Conservation (phyloP, 1,140 invertebrate genomes). For the Hylyphantes graminicola region DNA sequence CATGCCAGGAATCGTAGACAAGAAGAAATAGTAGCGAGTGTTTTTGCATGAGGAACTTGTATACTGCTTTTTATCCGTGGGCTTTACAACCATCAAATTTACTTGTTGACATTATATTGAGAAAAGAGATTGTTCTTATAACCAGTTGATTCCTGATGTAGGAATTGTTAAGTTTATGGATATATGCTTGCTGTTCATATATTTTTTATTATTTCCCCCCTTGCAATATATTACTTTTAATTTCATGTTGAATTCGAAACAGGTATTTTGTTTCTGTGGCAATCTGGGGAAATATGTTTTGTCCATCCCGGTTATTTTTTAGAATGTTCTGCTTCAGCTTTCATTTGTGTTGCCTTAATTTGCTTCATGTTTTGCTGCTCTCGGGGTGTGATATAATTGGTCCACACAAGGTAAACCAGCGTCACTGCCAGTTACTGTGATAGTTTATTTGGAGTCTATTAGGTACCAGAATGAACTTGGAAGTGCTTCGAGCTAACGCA, state of each 20-base stretch:
- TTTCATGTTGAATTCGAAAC: background rate
- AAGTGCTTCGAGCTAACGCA: background rate
- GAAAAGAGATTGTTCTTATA: slow-evolving; percentile 43
- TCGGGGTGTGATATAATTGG: slow-evolving; percentile 59
- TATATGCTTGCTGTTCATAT: slow-evolving; percentile 55
- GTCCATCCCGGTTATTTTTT: slow-evolving; percentile 17
- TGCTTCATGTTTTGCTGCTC: slow-evolving; percentile 37
- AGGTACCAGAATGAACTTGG: slow-evolving; percentile 55
- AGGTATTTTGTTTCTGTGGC: slow-evolving; percentile 17
- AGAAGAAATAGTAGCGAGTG: slow-evolving; percentile 10
- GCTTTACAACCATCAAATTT: slow-evolving; percentile 48
- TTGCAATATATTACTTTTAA: slow-evolving; percentile 42
- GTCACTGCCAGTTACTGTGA: slow-evolving; percentile 60
- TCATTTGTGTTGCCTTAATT: slow-evolving; percentile 12
- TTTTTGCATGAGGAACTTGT: slow-evolving; percentile 48
- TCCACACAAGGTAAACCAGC: slow-evolving; percentile 55
- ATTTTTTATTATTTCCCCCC: slow-evolving; percentile 13
- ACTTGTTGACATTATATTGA: slow-evolving; percentile 48
- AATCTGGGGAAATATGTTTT: slow-evolving; percentile 1
- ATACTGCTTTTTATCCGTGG: slow-evolving; percentile 47
- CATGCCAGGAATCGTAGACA: slow-evolving; percentile 10
- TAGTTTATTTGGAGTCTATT: slow-evolving; percentile 57
- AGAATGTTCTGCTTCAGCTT: slow-evolving; percentile 53
- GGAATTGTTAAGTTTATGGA: slow-evolving; percentile 58
- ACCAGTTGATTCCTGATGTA: slow-evolving; percentile 39